Base-by-base conservation (phyloP, 2,888 invertebrate species). In the Polyommatus iphigenia region DNA sequence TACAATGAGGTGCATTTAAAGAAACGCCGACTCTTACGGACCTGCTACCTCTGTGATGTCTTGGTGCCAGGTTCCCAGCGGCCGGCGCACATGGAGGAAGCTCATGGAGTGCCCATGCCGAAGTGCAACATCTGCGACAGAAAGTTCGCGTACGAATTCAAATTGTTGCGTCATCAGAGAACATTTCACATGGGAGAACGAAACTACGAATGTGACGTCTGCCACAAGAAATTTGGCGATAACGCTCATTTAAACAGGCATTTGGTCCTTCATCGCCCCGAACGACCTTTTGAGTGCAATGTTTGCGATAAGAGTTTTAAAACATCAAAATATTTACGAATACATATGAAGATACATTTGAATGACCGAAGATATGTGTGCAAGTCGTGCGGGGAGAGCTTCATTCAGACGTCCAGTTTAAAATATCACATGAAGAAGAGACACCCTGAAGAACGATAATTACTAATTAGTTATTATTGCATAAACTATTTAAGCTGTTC, bases 81-180 rank as follows among this genome's bases (percentile, higher is more conserved):
- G 29, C 84, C 87, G 0, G 84, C 79, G 0, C 88, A 88, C 29
- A 13, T 87, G 6, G 88, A 88, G 77, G 81, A 83, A 71, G 85
- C 80, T 4, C 88, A 88, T 75, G 85, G 85, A 0, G 82, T 87
- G 4, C 84, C 84, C 2, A 82, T 84, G 0, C 88, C 88, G 0
- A 83, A 81, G 0, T 88, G 88, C 76, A 82, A 83, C 3, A 85
- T 84, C 0, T 88, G 88, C 79, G 87, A 85, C 4, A 86, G 84
- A 77, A 88, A 87, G 71, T 88, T 87, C 80, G 80, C 83, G 0
- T 87, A 80, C 71, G 84, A 85, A 0, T 81, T 78, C 77, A 81
- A 82, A 71, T 83, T 87, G 3, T 57, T 86, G 59, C 78, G 81
- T 1, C 87, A 87, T 41, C 88, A 87, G 76, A 86, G 84, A 80